phyloP scores from a whole-genome alignment of 2,113 vertebrate species.

The Brevimyrus niger region DNA sequence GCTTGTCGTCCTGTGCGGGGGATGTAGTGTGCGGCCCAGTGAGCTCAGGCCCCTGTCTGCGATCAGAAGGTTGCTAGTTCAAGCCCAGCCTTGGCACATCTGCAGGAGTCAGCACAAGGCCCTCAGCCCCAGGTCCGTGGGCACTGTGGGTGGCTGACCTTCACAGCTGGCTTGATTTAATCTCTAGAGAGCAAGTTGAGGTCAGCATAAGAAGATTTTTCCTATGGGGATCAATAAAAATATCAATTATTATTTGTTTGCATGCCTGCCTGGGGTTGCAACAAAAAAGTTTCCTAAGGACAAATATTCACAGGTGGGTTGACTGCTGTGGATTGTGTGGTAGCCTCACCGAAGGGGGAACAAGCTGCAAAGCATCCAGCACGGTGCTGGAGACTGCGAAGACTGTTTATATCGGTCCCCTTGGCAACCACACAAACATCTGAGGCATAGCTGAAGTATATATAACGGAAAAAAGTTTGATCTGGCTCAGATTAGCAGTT shows the following conservation, averaged over 20 bases:
- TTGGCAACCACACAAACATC: slow-evolving; percentile 9
- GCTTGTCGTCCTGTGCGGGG: neutral
- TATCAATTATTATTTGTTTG: too few species aligned
- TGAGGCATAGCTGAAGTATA: neutral
- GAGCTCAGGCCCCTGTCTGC: too few species aligned
- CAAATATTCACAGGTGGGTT: neutral
- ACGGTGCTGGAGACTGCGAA: neutral
- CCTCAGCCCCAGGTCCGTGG: too few species aligned
- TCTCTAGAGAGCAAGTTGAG: too few species aligned
- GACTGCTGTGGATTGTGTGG: neutral
- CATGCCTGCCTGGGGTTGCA: neutral
- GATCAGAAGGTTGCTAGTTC: too few species aligned
- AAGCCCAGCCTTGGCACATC: too few species aligned
- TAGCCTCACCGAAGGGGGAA: neutral
- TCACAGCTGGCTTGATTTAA: too few species aligned
- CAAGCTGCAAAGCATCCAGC: neutral
- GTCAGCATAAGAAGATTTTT: too few species aligned
- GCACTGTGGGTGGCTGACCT: too few species aligned
- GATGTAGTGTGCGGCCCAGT: too few species aligned
- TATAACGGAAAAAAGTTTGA: neutral
- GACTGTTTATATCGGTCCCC: neutral
- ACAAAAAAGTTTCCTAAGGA: neutral
- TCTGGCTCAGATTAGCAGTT: neutral
- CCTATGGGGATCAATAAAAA: too few species aligned
- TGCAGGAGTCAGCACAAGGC: too few species aligned